phyloP scores from a whole-genome alignment of 2,888 invertebrate species.

The Conops quadrifasciatus region DNA sequence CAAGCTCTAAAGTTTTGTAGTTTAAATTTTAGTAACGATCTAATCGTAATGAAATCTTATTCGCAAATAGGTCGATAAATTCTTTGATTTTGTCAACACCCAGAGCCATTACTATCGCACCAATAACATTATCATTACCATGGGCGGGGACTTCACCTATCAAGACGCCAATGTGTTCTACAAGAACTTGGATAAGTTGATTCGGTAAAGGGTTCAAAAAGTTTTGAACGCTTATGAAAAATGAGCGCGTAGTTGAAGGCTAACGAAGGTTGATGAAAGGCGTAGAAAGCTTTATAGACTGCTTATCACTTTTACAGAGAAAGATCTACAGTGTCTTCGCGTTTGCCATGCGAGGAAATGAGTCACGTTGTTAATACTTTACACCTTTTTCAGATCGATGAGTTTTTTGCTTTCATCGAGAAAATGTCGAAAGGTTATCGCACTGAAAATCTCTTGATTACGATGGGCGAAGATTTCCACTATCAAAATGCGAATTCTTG shows the following conservation, averaged over 20 bases:
- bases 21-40: constrained; percentile 2
- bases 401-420: constrained; percentile 69
- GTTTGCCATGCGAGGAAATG: too few species aligned
- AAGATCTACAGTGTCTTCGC: too few species aligned
- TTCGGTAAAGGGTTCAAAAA: constrained; percentile 66
- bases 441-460: constrained; percentile 82
- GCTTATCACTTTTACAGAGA: background rate
- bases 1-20: constrained; percentile 34
- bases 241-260: background rate
- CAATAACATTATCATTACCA: constrained; percentile 82
- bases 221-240: background rate
- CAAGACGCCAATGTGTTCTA: constrained; percentile 83
- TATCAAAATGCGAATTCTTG: constrained; percentile 80
- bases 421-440: constrained; percentile 68
- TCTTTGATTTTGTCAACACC: constrained; percentile 68
- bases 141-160: constrained; percentile 93
- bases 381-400: constrained; percentile 70
- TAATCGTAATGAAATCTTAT: background rate
- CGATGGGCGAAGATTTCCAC: constrained; percentile 93
- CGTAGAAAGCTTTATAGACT: constrained; percentile 4
- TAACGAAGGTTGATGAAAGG: constrained; percentile 35
- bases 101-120: constrained; percentile 72
- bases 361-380: too few species aligned
- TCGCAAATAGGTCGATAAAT: constrained; percentile 63
- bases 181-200: constrained; percentile 85